These are phyloP conservation scores for Aldabrachelys gigantea DNA, from an alignment of 2,113 vertebrate genomes.

Conservation along the genomic window DNA sequence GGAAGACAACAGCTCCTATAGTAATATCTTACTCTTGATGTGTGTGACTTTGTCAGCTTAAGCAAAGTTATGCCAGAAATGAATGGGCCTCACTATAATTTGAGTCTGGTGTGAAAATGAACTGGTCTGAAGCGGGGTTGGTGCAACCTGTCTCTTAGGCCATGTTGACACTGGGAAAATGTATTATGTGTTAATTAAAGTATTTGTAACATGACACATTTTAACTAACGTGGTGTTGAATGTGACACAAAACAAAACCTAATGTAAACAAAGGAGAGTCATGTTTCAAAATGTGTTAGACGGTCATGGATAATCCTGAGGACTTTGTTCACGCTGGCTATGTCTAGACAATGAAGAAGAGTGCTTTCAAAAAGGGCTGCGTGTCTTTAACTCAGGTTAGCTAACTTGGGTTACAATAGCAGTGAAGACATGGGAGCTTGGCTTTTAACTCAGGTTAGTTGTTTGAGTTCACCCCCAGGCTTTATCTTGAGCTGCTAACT, in stretches of 20 bases:
- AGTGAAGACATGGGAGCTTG: background rate
- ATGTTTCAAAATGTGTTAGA: background rate
- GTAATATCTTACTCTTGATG: background rate
- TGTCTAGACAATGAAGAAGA: background rate
- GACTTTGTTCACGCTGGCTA: background rate
- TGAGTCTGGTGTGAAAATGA: background rate
- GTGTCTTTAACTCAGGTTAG: background rate
- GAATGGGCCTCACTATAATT: fast-evolving
- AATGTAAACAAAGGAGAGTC: background rate
- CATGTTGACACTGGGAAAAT: fast-evolving
- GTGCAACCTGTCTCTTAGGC: background rate
- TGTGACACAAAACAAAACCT: background rate
- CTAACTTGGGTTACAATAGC: background rate
- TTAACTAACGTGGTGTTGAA: background rate
- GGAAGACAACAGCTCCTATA: background rate
- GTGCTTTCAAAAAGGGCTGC: background rate
- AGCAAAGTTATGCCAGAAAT: background rate
- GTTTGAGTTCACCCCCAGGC: background rate
- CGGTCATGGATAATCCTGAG: background rate
- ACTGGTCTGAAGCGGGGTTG: background rate
- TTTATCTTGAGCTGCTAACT: background rate
- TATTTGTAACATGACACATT: background rate
- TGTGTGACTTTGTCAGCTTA: background rate
- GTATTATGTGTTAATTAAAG: background rate
- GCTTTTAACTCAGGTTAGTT: background rate